These are phyloP conservation scores for Symphodus melops DNA, from an alignment of 2,113 vertebrate genomes.

Conservation along the genomic window DNA sequence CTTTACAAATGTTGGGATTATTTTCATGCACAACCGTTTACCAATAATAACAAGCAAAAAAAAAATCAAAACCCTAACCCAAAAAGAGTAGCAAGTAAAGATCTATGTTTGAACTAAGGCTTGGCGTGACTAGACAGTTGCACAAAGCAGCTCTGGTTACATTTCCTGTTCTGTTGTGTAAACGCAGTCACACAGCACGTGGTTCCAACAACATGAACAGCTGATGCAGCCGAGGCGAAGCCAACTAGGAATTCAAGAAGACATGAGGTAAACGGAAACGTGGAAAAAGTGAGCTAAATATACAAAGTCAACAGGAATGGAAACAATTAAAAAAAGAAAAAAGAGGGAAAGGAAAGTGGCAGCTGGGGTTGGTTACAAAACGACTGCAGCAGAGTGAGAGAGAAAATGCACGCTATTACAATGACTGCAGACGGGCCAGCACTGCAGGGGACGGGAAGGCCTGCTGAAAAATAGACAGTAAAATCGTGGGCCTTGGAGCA, in stretches of 20 bases:
- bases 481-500: not conserved
- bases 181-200: conserved; percentile 16
- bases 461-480: conserved; percentile 15
- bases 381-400: conserved; percentile 12
- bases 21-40: not conserved
- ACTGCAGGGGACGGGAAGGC: not conserved
- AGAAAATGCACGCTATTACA: conserved; percentile 29
- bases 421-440: conserved; percentile 3
- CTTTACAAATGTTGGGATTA: not conserved
- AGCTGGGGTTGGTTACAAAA: conserved; percentile 6
- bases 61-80: not conserved
- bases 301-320: not conserved
- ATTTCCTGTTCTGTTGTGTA: conserved; percentile 24
- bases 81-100: not conserved
- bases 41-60: not conserved
- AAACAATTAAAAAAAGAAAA: not conserved
- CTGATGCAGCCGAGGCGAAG: conserved; percentile 3
- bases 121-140: not conserved
- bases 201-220: conserved; percentile 29
- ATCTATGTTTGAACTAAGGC: not conserved
- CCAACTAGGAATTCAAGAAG: not conserved
- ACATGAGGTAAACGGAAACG: not conserved
- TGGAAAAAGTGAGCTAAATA: not conserved
- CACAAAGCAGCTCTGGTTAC: not conserved
- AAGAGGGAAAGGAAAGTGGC: not conserved